Percentiles rank a stretch among this genome's conserved stretches.
Evolutionary conservation across 2,888 invertebrate genomes (phyloP).

Genomic region (Ommatoiulus sabulosus): DNA sequence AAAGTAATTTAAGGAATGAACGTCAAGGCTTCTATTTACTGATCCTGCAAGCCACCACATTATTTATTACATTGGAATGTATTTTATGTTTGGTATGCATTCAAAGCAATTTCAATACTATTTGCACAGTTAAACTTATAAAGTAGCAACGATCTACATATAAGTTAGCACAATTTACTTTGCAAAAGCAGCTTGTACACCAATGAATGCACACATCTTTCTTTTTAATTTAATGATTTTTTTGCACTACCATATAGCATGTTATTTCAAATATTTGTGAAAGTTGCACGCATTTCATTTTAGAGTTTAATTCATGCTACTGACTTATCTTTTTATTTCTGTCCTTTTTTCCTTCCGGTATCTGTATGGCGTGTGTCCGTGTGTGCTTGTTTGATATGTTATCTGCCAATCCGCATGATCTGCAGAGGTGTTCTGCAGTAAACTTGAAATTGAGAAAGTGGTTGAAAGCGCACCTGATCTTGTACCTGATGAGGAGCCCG

Average conservation of each 20-base stretch:
- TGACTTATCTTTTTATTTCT: conserved; percentile 50
- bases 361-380: conserved; percentile 52
- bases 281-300: not conserved
- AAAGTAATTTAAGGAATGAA: too few relatives aligned
- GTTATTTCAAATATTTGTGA: not conserved
- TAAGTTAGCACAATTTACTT: not conserved
- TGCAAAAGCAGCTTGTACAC: not conserved
- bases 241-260: not conserved
- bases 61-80: too few relatives aligned
- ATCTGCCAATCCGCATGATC: conserved; percentile 48
- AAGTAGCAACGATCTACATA: not conserved
- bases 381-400: conserved; percentile 54
- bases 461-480: conserved; percentile 53
- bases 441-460: conserved; percentile 60
- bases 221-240: not conserved
- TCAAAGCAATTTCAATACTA: not conserved
- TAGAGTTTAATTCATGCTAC: conserved; percentile 12
- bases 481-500: not conserved
- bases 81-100: not conserved
- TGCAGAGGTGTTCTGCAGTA: conserved; percentile 56
- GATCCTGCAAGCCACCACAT: too few relatives aligned
- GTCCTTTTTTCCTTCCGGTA: conserved; percentile 45
- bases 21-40: too few relatives aligned
- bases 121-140: not conserved
- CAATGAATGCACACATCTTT: not conserved